Conservation (phyloP, 2,888 invertebrate genomes). For the Lycocerus yunnanus region DNA sequence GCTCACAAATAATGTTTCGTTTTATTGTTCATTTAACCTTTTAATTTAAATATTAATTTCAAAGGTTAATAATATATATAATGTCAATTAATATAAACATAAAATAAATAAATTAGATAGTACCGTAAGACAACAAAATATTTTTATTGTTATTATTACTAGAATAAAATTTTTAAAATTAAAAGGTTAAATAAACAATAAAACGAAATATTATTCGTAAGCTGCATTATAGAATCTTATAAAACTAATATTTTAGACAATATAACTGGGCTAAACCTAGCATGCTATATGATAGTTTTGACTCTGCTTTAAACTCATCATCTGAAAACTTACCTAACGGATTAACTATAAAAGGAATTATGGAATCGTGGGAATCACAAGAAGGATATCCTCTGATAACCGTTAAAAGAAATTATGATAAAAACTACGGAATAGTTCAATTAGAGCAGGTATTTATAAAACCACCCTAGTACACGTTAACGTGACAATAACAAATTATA, state of each 20-base stretch:
- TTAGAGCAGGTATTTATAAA: constrained; percentile 10
- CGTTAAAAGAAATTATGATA: constrained; percentile 15
- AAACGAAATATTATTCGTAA: too few relatives aligned
- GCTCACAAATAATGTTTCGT: too few relatives aligned
- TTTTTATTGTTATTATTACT: too few relatives aligned
- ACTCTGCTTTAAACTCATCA: neutral
- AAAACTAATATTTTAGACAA: neutral
- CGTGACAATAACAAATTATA: neutral
- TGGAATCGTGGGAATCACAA: constrained; percentile 16
- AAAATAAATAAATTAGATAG: too few relatives aligned
- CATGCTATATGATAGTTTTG: constrained; percentile 17
- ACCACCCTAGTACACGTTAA: neutral
- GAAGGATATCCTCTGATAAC: constrained; percentile 19
- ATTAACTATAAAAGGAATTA: constrained; percentile 11
- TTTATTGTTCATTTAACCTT: too few relatives aligned
- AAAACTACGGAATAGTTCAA: neutral
- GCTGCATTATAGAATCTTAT: too few relatives aligned
- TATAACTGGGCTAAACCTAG: constrained; percentile 3
- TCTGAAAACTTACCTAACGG: neutral
- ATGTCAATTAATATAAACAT: too few relatives aligned
- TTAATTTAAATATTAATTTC: too few relatives aligned
- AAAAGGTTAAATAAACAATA: too few relatives aligned
- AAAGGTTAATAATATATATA: too few relatives aligned
- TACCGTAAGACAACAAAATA: too few relatives aligned
- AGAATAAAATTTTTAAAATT: too few relatives aligned